These are phyloP conservation scores for Lytechinus pictus DNA, from an alignment of 35 echinoderm and acorn worm genomes.

Conservation along the genomic window DNA sequence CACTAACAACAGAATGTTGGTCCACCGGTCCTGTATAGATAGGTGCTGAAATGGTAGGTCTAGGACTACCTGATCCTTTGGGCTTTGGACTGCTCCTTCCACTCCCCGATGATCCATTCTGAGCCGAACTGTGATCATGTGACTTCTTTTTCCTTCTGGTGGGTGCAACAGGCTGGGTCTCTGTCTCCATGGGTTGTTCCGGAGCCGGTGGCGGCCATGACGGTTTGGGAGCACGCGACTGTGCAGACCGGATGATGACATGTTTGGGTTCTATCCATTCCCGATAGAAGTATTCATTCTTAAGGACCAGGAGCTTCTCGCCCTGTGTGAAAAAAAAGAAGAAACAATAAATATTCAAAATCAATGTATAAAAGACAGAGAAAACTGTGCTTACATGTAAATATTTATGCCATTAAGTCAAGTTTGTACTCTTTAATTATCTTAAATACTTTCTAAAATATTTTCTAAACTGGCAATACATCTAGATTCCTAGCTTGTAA, in stretches of 20 bases:
- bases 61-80: neutral
- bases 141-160: constrained; percentile 10
- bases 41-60: constrained; percentile 37
- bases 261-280: constrained; percentile 49
- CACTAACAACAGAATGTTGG: constrained; percentile 61
- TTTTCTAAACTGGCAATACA: no score
- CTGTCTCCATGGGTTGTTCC: neutral
- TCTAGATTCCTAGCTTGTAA: no score
- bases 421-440: no score
- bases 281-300: constrained; percentile 42
- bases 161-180: neutral
- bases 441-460: no score
- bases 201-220: constrained; percentile 28
- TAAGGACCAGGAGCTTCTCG: constrained; percentile 34
- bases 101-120: constrained; percentile 10
- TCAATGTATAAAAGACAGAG: neutral
- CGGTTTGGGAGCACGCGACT: neutral
- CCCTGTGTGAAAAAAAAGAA: neutral
- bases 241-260: constrained; percentile 30
- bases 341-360: neutral
- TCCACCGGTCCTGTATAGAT: constrained; percentile 61
- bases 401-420: no score
- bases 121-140: neutral
- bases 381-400: neutral
- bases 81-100: neutral